A percentile compares a stretch with the other conserved stretches of the same genome.
Conservation (phyloP, 1,140 invertebrate genomes). For the Ostrea edulis region DNA sequence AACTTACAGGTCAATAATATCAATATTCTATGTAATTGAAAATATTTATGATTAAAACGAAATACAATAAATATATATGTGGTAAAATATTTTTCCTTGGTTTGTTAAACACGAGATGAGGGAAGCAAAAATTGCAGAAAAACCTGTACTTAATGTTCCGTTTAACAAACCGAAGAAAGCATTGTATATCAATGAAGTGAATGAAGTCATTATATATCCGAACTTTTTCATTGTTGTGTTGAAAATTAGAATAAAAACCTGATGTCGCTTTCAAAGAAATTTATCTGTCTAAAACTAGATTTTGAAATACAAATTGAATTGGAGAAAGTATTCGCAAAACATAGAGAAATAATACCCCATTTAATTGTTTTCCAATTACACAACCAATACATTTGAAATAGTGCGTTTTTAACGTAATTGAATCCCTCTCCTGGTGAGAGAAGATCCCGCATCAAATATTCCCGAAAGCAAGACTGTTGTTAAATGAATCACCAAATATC, state of each 20-base stretch:
- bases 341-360: neutral
- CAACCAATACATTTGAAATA: slow-evolving; percentile 1
- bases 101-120: too few species aligned
- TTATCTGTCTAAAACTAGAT: neutral
- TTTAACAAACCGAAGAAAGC: too few species aligned
- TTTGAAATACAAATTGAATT: slow-evolving; percentile 1
- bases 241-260: neutral
- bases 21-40: too few species aligned
- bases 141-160: too few species aligned
- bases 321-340: neutral
- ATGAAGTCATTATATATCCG: too few species aligned
- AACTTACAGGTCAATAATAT: too few species aligned
- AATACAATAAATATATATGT: too few species aligned
- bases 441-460: slow-evolving; percentile 6
- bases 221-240: too few species aligned
- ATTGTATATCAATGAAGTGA: too few species aligned
- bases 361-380: slow-evolving; percentile 28
- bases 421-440: slow-evolving; percentile 1
- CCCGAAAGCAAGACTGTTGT: slow-evolving; percentile 23
- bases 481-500: slow-evolving; percentile 24
- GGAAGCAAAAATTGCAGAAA: too few species aligned
- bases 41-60: too few species aligned
- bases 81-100: too few species aligned
- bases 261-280: neutral
- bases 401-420: slow-evolving; percentile 27